These are phyloP conservation scores for Drosophila kikkawai DNA, from an alignment of 1,140 invertebrate genomes.

Conservation along the genomic window DNA sequence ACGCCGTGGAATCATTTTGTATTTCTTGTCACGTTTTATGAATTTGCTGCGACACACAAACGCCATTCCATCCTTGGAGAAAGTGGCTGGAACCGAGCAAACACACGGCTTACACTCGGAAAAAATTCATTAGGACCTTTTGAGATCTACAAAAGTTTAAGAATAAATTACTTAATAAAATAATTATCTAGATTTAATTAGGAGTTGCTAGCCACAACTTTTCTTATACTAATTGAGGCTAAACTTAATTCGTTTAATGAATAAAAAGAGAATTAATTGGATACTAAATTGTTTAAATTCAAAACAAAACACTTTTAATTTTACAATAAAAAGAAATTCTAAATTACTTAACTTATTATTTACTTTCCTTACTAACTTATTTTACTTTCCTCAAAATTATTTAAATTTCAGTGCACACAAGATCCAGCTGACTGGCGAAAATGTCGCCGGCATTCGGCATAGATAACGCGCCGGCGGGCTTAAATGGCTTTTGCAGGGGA, in stretches of 20 bases:
- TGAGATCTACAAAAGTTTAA: too few relatives aligned
- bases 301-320: too few relatives aligned
- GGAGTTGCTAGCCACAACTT: too few relatives aligned
- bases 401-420: constrained; percentile 15
- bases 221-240: rapidly evolving
- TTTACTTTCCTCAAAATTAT: too few relatives aligned
- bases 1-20: constrained; percentile 46
- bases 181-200: too few relatives aligned
- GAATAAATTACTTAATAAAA: too few relatives aligned
- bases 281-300: too few relatives aligned
- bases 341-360: too few relatives aligned
- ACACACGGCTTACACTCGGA: constrained; percentile 9
- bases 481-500: constrained; percentile 56
- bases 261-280: too few relatives aligned
- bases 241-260: too few relatives aligned
- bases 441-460: constrained; percentile 58
- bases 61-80: constrained; percentile 21
- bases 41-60: constrained; percentile 66
- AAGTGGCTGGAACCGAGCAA: constrained; percentile 39
- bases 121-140: neutral
- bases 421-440: constrained; percentile 71
- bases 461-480: constrained; percentile 62
- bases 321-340: neutral
- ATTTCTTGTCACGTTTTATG: constrained; percentile 80
- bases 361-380: too few relatives aligned